Conservation (phyloP, 2,797 vertebrate species). For the Naso thynnoides region DNA sequence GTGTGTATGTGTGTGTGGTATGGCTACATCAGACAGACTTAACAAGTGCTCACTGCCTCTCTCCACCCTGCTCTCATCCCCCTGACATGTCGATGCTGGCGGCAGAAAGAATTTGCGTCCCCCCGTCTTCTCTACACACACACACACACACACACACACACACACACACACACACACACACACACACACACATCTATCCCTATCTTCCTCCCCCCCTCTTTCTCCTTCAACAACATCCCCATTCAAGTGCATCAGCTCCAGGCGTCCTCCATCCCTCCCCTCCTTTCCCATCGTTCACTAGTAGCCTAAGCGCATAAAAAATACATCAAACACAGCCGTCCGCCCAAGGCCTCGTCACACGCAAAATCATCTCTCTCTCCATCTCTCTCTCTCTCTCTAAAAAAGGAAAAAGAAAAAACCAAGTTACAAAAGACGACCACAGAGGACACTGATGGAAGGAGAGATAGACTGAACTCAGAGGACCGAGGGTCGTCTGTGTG, state of each 20-base stretch:
- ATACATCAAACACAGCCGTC: conserved; percentile 85
- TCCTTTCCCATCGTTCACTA: conserved; percentile 74
- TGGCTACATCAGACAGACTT: conserved; percentile 84
- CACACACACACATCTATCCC: conserved; percentile 23
- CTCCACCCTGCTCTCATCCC: conserved; percentile 72
- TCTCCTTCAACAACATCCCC: conserved; percentile 86
- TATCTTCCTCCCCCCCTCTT: conserved; percentile 31
- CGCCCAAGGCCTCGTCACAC: conserved; percentile 84
- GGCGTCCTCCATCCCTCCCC: conserved; percentile 66
- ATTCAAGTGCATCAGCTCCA: conserved; percentile 84
- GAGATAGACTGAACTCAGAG: conserved; percentile 49
- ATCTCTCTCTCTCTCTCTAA: conserved; percentile 47
- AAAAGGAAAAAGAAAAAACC: conserved; percentile 32
- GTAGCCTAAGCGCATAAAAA: conserved; percentile 88
- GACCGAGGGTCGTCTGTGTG: conserved; percentile 47
- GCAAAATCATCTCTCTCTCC: conserved; percentile 77
- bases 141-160: conserved; percentile 24
- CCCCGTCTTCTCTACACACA: not conserved
- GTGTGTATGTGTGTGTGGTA: conserved; percentile 59
- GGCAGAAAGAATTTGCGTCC: conserved; percentile 58
- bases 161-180: conserved; percentile 28
- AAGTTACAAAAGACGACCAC: conserved; percentile 71
- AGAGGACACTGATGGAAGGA: conserved; percentile 64
- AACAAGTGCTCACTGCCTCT: conserved; percentile 77
- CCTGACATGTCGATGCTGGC: conserved; percentile 83